These are phyloP conservation scores for Recurvirostra avosetta DNA, from an alignment of 2,113 vertebrate species.

Conservation along the genomic window DNA sequence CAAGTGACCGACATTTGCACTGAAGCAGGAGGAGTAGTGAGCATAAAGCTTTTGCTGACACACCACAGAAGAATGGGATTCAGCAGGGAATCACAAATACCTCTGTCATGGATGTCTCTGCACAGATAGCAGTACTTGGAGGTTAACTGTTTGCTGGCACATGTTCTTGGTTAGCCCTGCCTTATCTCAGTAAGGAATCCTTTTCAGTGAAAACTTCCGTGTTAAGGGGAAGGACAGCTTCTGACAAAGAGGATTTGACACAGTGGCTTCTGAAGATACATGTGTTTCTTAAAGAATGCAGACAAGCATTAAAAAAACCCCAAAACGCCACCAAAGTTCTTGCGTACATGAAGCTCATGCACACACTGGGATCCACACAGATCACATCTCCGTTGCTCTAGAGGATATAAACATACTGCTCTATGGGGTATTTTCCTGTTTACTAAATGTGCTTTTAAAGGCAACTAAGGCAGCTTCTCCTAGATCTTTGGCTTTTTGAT, in stretches of 20 bases:
- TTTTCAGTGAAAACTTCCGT: neutral
- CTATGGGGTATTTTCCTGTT: neutral
- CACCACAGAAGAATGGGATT: accelerated
- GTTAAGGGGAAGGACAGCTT: neutral
- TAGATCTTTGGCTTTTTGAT: neutral
- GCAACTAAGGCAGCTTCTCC: neutral
- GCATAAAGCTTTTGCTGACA: neutral
- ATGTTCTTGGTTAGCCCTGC: neutral
- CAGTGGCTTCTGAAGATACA: neutral
- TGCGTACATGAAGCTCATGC: accelerated
- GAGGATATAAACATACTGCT: neutral
- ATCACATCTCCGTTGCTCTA: neutral
- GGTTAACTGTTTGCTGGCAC: neutral
- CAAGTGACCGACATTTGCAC: neutral
- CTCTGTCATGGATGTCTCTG: neutral
- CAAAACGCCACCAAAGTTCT: neutral
- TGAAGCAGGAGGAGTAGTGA: neutral
- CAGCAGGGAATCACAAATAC: neutral
- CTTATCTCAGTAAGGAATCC: neutral
- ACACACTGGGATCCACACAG: neutral
- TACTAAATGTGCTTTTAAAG: neutral
- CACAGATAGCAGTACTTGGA: neutral
- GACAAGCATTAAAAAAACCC: neutral
- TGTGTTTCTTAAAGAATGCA: neutral
- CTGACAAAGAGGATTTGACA: neutral